Evolutionary conservation across 2,797 vertebrate genomes (phyloP), one percentile per base, ranked within the genome.

Genomic region (Karalla daura): DNA sequence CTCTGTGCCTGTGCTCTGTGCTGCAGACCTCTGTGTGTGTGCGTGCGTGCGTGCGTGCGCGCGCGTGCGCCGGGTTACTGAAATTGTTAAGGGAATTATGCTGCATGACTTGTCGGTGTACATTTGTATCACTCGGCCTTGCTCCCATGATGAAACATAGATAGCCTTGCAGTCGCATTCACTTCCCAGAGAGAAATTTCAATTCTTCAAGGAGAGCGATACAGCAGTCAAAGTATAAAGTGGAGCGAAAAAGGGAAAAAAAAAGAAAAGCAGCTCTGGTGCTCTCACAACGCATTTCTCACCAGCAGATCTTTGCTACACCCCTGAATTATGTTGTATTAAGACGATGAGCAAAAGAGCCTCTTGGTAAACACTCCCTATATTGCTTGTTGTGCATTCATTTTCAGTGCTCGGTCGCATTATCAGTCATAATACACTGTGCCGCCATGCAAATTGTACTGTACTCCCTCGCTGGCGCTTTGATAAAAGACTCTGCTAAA

Each of bases 51-150:
- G 39, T 49, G 40, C 36, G 53, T 55, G 47, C 30, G 46, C 40
- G 51, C 54, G 53, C 23, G 44, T 21, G 40, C 47, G 73, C 54
- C 66, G 68, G 7, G 4, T 62, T 78, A 45, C 68, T 52, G 63
- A 86, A 74, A 81, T 77, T 86, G 77, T 86, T 87, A 78, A 52
- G 66, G 61, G 81, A 88, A 85, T 89, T 80, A 68, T 68, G 39
- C 76, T 64, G 71, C 74, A 52, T 68, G 70, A 83, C 70, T 80
- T 86, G 86, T 90, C 88, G 80, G 44, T 63, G 66, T 32, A 40
- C 33, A 72, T 90, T 87, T 81, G 51, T 70, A 64, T 89, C 76
- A 84, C 28, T 71, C 44, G 43, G 71, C 67, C 68, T 74, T 55
- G 43, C 52, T 84, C 80, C 86, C 70, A 63, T 61, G 66, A 80